Evolutionary conservation across 2,113 vertebrate genomes (phyloP).

Genomic region (Eonycteris spelaea): DNA sequence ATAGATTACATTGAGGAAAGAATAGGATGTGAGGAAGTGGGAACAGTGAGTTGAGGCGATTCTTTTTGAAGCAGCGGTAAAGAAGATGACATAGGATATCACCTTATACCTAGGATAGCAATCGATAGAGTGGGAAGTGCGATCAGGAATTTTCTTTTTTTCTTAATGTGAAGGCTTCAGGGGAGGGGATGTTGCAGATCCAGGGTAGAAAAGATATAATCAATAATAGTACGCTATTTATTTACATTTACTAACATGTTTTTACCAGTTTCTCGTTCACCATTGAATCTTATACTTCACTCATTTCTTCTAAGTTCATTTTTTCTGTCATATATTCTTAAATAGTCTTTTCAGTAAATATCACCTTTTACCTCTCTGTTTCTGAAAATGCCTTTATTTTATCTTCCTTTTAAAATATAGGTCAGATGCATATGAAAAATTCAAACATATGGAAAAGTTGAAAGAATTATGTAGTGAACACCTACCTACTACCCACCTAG

Average conservation of each 20-base stretch:
- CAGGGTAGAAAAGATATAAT: not conserved
- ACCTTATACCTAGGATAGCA: not conserved
- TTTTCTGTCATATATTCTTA: not conserved
- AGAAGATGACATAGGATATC: not conserved
- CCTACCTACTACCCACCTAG: not conserved
- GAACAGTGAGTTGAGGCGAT: not conserved
- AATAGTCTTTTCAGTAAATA: not conserved
- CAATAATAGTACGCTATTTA: not conserved
- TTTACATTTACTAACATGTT: not conserved
- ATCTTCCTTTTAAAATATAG: not conserved
- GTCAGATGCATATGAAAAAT: not conserved
- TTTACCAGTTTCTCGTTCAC: not conserved
- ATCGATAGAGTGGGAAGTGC: not conserved
- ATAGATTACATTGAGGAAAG: not conserved
- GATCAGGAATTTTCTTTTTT: not conserved
- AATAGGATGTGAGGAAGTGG: not conserved
- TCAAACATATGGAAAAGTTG: not conserved
- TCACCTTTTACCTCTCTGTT: not conserved
- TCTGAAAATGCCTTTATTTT: conserved; percentile 16
- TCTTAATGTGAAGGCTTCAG: not conserved
- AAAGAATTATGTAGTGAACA: not conserved
- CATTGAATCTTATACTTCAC: not conserved
- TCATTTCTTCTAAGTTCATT: not conserved
- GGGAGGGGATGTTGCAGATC: not conserved
- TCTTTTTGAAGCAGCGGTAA: not conserved